A percentile compares a stretch with the other conserved stretches of the same genome.
phyloP scores from a whole-genome alignment of 2,797 vertebrate species.

The Sebastes itinus region DNA sequence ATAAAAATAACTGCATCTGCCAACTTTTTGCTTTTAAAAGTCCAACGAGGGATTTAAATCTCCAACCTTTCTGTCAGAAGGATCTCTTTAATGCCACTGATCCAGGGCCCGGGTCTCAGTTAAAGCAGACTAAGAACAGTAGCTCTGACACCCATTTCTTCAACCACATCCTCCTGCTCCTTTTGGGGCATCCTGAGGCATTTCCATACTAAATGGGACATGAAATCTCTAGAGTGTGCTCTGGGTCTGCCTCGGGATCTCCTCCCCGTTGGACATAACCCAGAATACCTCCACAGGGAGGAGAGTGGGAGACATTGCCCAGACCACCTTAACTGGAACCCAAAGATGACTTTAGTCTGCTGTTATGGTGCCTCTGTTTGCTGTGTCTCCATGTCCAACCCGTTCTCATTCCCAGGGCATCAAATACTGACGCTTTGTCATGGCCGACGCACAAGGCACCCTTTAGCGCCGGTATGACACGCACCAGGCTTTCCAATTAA shows the following conservation, averaged over 20 bases:
- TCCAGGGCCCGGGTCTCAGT: not conserved
- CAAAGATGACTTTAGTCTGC: not conserved
- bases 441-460: no score
- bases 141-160: not conserved
- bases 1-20: slow-evolving; percentile 3
- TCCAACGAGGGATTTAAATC: not conserved
- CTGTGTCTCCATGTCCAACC: not conserved
- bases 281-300: not conserved
- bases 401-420: no score
- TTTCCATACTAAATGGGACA: slow-evolving; percentile 19
- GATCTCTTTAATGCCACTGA: not conserved
- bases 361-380: not conserved
- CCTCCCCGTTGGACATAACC: not conserved
- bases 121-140: not conserved
- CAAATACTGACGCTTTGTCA: no score
- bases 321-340: not conserved
- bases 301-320: not conserved
- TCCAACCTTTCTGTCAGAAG: not conserved
- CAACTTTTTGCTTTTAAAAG: not conserved
- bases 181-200: not conserved
- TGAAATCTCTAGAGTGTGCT: slow-evolving; percentile 8
- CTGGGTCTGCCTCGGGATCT: not conserved
- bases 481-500: no score
- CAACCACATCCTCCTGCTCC: not conserved
- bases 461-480: no score